Evolutionary conservation across 2,113 vertebrate genomes (phyloP), one percentile per base, ranked within the genome.

Genomic region (Pachycephala philippinensis): DNA sequence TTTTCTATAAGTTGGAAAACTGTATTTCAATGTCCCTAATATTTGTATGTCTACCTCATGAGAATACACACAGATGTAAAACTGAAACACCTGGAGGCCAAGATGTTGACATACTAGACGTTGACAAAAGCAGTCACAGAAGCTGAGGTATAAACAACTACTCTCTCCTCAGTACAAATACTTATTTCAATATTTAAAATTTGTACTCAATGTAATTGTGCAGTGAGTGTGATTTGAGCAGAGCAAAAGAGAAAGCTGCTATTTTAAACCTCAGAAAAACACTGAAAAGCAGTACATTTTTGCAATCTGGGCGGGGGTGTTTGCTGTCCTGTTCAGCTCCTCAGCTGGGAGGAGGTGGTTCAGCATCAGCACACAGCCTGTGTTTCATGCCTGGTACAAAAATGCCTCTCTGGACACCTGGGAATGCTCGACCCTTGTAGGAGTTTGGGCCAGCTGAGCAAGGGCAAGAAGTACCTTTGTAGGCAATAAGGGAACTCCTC

Each of bases 151-250:
- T 40, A 49, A 68, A 42, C 31, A 56, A 31, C 16, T 86, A 40
- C 11, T 13, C 2, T 63, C 15, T 69, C 31, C 60, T 59, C 54
- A 49, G 23, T 27, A 53, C 26, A 80, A 86, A 86, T 22, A 69
- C 6, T 57, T 64, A n/a, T 75, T 89, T 89, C 30, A 49, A 53
- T 7, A 47, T 39, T 72, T 75, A 50, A 45, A 82, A 77, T 28
- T 61, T 77, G 1, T 30, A 30, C 64, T 75, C 49, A 56, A 10
- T 0, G 0, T 44, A 72, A 74, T 7, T 66, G 5, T 11, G 21
- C 11, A 65, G 28, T 15, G 11, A 72, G 18, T 9, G n/a, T 5
- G 33, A 11, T 47, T 76, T 74, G 27, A 92, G n/a, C 15, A 77
- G 45, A 33, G 8, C 1, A 16, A 53, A 82, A 72, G 23, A 30